phyloP scores from a whole-genome alignment of 2,113 vertebrate genomes.

The Triplophysa rosa region DNA sequence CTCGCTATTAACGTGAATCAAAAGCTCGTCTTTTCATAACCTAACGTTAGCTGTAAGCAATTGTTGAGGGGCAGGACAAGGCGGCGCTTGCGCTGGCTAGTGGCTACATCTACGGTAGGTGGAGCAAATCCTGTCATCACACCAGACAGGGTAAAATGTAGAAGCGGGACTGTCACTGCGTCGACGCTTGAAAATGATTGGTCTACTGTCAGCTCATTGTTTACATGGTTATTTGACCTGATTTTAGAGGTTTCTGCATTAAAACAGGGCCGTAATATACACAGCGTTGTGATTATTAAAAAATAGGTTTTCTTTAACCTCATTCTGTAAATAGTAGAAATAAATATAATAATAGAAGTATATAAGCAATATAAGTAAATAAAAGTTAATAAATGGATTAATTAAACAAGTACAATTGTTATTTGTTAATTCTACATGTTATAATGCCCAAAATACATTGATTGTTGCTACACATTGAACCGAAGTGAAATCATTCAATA shows the following conservation, averaged over 20 bases:
- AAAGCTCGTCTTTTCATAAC: slow-evolving; percentile 32
- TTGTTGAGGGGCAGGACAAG: slow-evolving; percentile 11
- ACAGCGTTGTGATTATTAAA: too few relatives aligned
- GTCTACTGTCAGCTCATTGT: not conserved
- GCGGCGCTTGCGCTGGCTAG: slow-evolving; percentile 17
- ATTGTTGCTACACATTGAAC: too few relatives aligned
- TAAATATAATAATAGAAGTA: too few relatives aligned
- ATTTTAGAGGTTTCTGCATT: not conserved
- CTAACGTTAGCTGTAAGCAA: slow-evolving; percentile 11
- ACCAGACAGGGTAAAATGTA: not conserved
- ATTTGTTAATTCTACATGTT: too few relatives aligned
- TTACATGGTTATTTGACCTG: not conserved
- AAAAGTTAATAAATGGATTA: too few relatives aligned
- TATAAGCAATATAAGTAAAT: too few relatives aligned
- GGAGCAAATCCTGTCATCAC: slow-evolving; percentile 36
- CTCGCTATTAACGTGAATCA: slow-evolving; percentile 3
- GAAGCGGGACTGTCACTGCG: not conserved
- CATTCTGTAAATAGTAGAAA: too few relatives aligned
- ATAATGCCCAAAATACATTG: too few relatives aligned
- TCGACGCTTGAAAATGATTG: slow-evolving; percentile 16
- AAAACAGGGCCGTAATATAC: not conserved
- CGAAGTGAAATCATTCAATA: too few relatives aligned
- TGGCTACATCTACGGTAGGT: slow-evolving; percentile 27
- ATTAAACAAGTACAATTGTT: too few relatives aligned
- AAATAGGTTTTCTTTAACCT: too few relatives aligned